These are phyloP conservation scores for Porphyrio hochstetteri DNA, from an alignment of 2,113 vertebrate species.

Conservation along the genomic window DNA sequence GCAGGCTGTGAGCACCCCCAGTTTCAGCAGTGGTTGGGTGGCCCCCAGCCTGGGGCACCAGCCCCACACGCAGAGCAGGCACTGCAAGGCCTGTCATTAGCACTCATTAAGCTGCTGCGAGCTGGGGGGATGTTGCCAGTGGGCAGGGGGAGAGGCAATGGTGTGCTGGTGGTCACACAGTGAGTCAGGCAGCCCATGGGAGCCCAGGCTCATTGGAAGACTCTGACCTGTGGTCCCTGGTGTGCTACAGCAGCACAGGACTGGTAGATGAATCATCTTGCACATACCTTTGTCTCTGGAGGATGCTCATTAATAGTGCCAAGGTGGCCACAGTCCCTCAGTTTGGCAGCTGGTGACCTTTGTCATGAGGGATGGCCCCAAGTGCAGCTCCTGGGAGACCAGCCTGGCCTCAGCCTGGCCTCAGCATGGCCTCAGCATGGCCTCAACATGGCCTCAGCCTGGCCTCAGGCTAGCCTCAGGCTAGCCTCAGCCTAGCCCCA, in stretches of 20 bases:
- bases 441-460: background rate
- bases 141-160: background rate
- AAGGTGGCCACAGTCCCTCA: background rate
- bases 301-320: background rate
- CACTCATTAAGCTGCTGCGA: background rate
- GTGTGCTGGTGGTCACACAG: fast-evolving
- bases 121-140: fast-evolving
- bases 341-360: background rate
- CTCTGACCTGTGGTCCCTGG: too few relatives aligned
- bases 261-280: background rate
- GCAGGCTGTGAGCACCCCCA: background rate
- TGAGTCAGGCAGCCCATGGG: fast-evolving
- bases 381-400: background rate
- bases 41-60: background rate
- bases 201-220: too few relatives aligned
- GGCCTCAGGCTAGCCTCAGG: background rate
- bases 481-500: background rate
- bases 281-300: background rate
- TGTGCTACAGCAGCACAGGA: background rate
- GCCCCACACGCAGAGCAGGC: background rate
- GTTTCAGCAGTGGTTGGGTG: background rate
- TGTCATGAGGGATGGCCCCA: background rate
- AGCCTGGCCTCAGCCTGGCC: background rate
- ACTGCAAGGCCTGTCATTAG: background rate
- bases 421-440: background rate